These are phyloP conservation scores for Noctua comes DNA, from an alignment of 2,888 invertebrate genomes.

Conservation along the genomic window DNA sequence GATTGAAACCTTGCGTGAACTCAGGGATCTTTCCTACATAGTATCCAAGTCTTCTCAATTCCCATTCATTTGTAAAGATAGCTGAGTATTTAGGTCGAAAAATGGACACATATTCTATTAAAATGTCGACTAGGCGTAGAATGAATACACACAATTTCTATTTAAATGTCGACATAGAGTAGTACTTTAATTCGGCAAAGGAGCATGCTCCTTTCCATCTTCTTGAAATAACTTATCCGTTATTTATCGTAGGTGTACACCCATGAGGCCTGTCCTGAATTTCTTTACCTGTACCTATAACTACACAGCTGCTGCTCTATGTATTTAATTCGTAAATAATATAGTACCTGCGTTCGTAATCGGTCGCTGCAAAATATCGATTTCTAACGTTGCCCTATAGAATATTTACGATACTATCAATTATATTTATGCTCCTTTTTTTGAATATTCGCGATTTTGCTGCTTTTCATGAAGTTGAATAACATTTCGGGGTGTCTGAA, in stretches of 20 bases:
- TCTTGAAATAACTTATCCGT: not conserved
- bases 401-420: not conserved
- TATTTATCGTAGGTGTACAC: not conserved
- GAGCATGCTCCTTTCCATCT: not conserved
- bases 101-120: not conserved
- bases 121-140: not conserved
- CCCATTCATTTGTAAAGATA: no score
- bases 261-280: conserved; percentile 4
- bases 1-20: not conserved
- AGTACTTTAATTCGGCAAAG: not conserved
- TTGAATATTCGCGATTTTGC: not conserved
- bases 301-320: no score
- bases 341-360: not conserved
- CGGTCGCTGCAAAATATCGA: conserved; percentile 34
- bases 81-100: not conserved
- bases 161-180: not conserved
- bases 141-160: no score
- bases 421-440: not conserved
- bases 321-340: conserved; percentile 3
- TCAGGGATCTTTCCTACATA: not conserved
- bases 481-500: not conserved
- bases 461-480: not conserved
- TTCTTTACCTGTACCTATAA: not conserved
- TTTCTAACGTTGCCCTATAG: not conserved
- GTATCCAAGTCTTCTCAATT: not conserved